phyloP scores from a whole-genome alignment of 2,797 vertebrate species.

The Parauchenoglanis punctatus region DNA sequence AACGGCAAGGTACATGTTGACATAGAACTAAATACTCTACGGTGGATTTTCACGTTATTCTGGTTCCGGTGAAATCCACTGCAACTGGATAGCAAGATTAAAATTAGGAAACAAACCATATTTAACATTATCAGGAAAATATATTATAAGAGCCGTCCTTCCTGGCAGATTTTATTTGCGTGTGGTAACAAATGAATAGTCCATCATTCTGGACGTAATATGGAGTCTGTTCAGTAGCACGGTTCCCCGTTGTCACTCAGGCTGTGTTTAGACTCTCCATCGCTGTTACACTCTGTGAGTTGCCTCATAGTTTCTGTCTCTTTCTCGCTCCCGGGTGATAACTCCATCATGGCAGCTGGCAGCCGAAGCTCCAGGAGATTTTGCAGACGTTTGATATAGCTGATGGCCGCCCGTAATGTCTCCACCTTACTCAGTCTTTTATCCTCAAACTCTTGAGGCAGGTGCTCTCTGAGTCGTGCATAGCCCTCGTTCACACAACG shows the following conservation, averaged over 20 bases:
- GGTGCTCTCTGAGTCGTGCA: slow-evolving; percentile 85
- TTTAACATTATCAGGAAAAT: slow-evolving; percentile 5
- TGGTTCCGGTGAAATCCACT: neutral
- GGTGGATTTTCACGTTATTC: slow-evolving; percentile 1
- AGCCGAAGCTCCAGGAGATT: slow-evolving; percentile 77
- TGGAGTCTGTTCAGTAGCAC: slow-evolving; percentile 24
- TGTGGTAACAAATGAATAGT: slow-evolving; percentile 11
- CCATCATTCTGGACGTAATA: neutral
- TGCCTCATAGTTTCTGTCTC: slow-evolving; percentile 43
- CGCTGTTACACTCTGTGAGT: slow-evolving; percentile 63
- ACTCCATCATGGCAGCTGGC: slow-evolving; percentile 56
- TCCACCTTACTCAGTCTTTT: slow-evolving; percentile 92
- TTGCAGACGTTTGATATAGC: slow-evolving; percentile 91
- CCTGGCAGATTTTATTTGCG: neutral
- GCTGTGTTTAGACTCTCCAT: slow-evolving; percentile 67
- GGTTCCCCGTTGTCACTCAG: slow-evolving; percentile 59
- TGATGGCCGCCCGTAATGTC: slow-evolving; percentile 88
- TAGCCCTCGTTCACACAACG: slow-evolving; percentile 96
- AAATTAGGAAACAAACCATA: neutral
- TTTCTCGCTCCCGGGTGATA: slow-evolving; percentile 50
- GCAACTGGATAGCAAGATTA: neutral
- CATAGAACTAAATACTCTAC: neutral
- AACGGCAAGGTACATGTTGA: neutral
- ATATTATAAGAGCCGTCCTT: neutral
- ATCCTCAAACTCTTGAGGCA: slow-evolving; percentile 84